Base-by-base conservation (phyloP, 1,140 invertebrate species). In the Leptinotarsa texana region DNA sequence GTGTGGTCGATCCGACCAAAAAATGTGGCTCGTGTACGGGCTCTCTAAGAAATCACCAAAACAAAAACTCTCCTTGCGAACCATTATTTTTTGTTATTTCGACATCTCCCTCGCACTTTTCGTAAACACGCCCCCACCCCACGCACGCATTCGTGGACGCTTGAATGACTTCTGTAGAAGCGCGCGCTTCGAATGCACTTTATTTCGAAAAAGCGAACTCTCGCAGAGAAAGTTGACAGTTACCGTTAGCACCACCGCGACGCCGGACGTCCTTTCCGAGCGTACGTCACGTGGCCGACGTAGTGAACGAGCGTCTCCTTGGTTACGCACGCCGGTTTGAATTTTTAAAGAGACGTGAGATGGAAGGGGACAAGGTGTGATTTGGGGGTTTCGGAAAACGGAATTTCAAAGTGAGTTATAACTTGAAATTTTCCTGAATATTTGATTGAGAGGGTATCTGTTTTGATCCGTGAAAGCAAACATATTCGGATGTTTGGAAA, bases 151-250 rank as follows among this genome's bases (percentile, higher is more conserved):
- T 42, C 33, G 33, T 8, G 8, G 8, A 42, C 33, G 33, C 33
- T 42, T 62, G 61, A 62, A 62, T n/a, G 17, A 62, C 11, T 62
- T 18, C 6, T 13, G 21, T 6, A 62, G 17, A n/a, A 22, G 11
- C 21, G 66, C 42, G 27, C 33, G 66, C 66, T 68, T 18, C 15
- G 1, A 13, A 15, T 18, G 33, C 24, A 47, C 3, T 68, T 68
- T 18, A 18, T 68, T 68, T 68, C 66, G 42, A 68, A 68, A 68
- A 68, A 49, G 24, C 66, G n/a, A 42, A 57, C 5, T n/a, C 66
- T 33, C 42, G 5, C 1, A 21, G 66, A 68, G 66, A 42, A 68
- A 68, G 66, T 68, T 68, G 66, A 27, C 66, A 68, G 66, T 68
- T 8, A 18, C 24, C 13, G 27, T 33, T 47, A 24, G 13, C 24